Evolutionary conservation across 1,140 invertebrate species (phyloP), one percentile per base, ranked within the genome.

Genomic region (Diachasmimorpha longicaudata): DNA sequence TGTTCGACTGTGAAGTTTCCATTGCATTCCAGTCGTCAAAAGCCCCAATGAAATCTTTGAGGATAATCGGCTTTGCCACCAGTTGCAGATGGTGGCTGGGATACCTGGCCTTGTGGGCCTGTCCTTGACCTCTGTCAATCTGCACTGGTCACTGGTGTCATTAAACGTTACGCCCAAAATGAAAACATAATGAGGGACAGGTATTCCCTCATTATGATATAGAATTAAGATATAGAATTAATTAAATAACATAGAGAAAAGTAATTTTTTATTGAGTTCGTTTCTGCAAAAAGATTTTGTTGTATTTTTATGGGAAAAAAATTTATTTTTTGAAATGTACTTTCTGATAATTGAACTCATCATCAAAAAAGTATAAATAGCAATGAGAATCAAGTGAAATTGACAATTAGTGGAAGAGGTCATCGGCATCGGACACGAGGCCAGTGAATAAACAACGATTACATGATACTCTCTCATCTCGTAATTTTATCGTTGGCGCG

Each of bases 391-490:
- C 25, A 6, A 16, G 0, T 31, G 23, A 25, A 63, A 63, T 63
- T 63, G 9, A 25, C 21, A 63, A 63, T 63, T 63, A 63, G 23
- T 63, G 10, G 5, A 13, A 63, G 23, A 63, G 58, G 58, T 19
- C 58, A 63, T 25, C 58, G 21, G 58, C 58, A 63, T 63, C 58
- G 58, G 58, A 63, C 58, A 63, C 58, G 58, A 63, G 58, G 58
- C 58, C 58, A 63, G 21, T 0, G 19, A 63, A 63, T 63, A 63
- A 63, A 63, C 19, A 63, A 63, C 58, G 58, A 63, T 63, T 63
- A 63, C 58, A 63, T 19, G 58, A 63, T 63, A 68, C 66, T 68
- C 36, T 36, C 66, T 68, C 66, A 68, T 68, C 66, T 68, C 31
- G 66, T 68, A 68, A 68, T 68, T 68, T 68, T 68, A 68, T 68